A percentile compares a stretch with the other conserved stretches of the same genome.
phyloP scores from a whole-genome alignment of 2,888 invertebrate species.

The Tetheella fluctuosa region DNA sequence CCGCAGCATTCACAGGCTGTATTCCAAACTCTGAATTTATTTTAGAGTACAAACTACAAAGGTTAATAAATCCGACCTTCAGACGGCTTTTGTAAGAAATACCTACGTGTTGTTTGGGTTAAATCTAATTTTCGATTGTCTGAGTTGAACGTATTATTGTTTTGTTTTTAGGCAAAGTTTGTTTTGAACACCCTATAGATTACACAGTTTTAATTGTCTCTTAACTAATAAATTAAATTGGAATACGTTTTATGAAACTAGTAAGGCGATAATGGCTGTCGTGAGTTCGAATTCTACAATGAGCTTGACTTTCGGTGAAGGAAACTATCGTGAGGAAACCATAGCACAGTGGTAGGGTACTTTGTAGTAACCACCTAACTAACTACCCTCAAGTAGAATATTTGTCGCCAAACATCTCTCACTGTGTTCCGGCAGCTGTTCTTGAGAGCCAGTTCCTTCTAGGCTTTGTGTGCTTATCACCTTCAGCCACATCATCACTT shows the following conservation, averaged over 20 bases:
- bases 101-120: background rate
- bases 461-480: no score
- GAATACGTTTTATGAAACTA: background rate
- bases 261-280: no score
- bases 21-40: background rate
- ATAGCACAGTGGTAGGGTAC: no score
- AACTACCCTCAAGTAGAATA: no score
- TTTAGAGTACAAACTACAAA: background rate
- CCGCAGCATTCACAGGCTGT: background rate
- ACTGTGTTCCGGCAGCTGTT: no score
- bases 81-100: constrained; percentile 6
- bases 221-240: background rate
- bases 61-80: background rate
- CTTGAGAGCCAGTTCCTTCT: no score
- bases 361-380: no score
- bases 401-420: no score
- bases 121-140: background rate
- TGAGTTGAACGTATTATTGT: background rate
- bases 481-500: no score
- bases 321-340: no score
- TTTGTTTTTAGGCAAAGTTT: background rate
- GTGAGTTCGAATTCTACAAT: no score
- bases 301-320: no score
- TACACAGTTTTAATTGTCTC: background rate
- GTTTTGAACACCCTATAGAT: background rate